These are phyloP conservation scores for Myotis vivesi DNA, from an alignment of 2,797 vertebrate genomes.

Conservation along the genomic window DNA sequence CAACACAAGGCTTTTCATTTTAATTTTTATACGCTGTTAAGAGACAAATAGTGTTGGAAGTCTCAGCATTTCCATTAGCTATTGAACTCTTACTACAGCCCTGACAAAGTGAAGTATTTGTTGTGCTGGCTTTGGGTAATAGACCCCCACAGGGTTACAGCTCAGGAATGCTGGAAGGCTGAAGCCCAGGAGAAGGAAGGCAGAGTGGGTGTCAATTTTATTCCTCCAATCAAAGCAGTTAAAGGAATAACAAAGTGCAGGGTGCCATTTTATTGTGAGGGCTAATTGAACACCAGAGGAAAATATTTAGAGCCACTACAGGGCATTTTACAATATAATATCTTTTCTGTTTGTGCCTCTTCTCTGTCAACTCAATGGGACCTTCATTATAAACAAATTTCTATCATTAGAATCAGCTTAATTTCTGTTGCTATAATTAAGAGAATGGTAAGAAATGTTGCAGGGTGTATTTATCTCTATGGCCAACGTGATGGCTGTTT, in stretches of 20 bases:
- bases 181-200: background rate
- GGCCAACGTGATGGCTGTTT: background rate
- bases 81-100: slow-evolving; percentile 31
- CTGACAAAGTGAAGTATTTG: slow-evolving; percentile 29
- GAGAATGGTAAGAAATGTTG: slow-evolving; percentile 1
- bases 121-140: slow-evolving; percentile 55
- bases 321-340: slow-evolving; percentile 35
- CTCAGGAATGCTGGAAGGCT: slow-evolving; percentile 36
- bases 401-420: slow-evolving; percentile 51
- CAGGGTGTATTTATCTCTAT: background rate
- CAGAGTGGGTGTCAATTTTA: slow-evolving; percentile 24
- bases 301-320: slow-evolving; percentile 9
- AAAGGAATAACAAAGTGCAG: slow-evolving; percentile 47
- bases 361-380: slow-evolving; percentile 37
- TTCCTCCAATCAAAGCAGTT: slow-evolving; percentile 47
- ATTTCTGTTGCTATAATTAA: slow-evolving; percentile 64
- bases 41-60: slow-evolving; percentile 27
- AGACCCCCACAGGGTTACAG: background rate
- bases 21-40: slow-evolving; percentile 37
- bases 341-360: slow-evolving; percentile 52
- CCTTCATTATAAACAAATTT: slow-evolving; percentile 58
- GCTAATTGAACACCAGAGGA: slow-evolving; percentile 60
- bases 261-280: slow-evolving; percentile 40
- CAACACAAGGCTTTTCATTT: slow-evolving; percentile 35
- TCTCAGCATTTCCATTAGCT: slow-evolving; percentile 49